Percentiles rank a stretch among this genome's conserved stretches.
Evolutionary conservation across 2,113 vertebrate genomes (phyloP).

Genomic region (Columba janthina): DNA sequence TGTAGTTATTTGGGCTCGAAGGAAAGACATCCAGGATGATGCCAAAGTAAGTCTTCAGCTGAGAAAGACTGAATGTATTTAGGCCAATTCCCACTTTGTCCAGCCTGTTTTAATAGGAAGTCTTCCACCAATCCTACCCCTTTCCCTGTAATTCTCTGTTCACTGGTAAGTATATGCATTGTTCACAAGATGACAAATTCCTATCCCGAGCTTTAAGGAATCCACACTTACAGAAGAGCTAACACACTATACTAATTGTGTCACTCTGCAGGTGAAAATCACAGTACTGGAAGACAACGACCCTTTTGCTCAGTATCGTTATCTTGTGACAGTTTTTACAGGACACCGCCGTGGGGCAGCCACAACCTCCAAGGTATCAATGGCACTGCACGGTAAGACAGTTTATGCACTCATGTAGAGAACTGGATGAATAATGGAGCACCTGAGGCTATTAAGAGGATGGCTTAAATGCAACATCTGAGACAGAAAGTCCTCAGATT

Average conservation of each 20-base stretch:
- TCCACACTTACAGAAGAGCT: neutral
- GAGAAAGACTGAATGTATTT: neutral
- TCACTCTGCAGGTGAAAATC: slow-evolving; percentile 84
- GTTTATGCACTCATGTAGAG: neutral
- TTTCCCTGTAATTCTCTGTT: neutral
- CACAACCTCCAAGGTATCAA: slow-evolving; percentile 88
- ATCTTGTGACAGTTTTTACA: slow-evolving; percentile 88
- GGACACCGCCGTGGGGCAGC: slow-evolving; percentile 88
- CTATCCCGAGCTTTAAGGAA: neutral
- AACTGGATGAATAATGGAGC: neutral
- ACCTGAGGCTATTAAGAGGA: neutral
- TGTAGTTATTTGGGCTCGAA: slow-evolving; percentile 87
- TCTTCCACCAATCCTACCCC: neutral
- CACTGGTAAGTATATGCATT: neutral
- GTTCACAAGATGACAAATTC: neutral
- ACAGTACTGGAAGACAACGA: slow-evolving; percentile 91
- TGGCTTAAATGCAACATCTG: neutral
- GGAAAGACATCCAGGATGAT: slow-evolving; percentile 89
- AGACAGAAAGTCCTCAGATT: neutral
- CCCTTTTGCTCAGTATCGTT: slow-evolving; percentile 89
- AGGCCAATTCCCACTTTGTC: neutral
- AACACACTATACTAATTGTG: neutral
- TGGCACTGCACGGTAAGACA: neutral
- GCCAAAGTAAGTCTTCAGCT: slow-evolving; percentile 80
- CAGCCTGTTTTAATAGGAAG: neutral